phyloP scores from a whole-genome alignment of 2,797 vertebrate genomes.

The Macroramphosus scolopax region DNA sequence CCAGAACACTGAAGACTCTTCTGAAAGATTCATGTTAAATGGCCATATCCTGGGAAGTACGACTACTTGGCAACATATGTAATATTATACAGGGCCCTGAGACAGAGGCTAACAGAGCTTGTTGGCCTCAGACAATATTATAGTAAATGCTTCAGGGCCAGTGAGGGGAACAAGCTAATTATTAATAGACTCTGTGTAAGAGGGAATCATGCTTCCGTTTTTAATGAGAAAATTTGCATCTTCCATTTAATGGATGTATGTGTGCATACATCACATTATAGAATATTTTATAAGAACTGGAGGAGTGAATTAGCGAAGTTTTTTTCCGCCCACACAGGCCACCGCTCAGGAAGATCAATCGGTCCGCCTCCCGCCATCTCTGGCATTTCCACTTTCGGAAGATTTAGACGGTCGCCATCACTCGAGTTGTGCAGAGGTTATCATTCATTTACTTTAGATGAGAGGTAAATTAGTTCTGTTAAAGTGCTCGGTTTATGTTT shows the following conservation, averaged over 20 bases:
- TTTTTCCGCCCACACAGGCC: conserved; percentile 41
- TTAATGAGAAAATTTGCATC: conserved; percentile 96
- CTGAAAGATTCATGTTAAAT: conserved; percentile 28
- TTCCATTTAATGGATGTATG: conserved; percentile 91
- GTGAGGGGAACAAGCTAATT: conserved; percentile 65
- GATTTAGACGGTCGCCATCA: conserved; percentile 31
- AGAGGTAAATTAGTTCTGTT: not conserved
- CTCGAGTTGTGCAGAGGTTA: conserved; percentile 23
- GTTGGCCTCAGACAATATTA: conserved; percentile 59
- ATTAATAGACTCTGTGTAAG: conserved; percentile 63
- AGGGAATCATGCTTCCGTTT: conserved; percentile 64
- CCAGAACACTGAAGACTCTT: conserved; percentile 9
- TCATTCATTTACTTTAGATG: too few relatives aligned
- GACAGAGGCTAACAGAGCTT: conserved; percentile 52
- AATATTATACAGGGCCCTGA: conserved; percentile 13
- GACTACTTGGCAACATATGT: conserved; percentile 33
- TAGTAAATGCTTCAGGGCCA: conserved; percentile 66
- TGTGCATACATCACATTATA: conserved; percentile 64
- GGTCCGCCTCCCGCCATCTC: conserved; percentile 17
- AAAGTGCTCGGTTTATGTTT: conserved; percentile 5
- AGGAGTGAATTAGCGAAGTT: conserved; percentile 67
- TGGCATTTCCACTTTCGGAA: conserved; percentile 32
- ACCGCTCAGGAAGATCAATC: conserved; percentile 47
- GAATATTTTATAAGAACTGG: conserved; percentile 61
- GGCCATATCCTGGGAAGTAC: conserved; percentile 17